Evolutionary conservation across 1,140 invertebrate genomes (phyloP).

Genomic region (Gonatopus flavifemur): DNA sequence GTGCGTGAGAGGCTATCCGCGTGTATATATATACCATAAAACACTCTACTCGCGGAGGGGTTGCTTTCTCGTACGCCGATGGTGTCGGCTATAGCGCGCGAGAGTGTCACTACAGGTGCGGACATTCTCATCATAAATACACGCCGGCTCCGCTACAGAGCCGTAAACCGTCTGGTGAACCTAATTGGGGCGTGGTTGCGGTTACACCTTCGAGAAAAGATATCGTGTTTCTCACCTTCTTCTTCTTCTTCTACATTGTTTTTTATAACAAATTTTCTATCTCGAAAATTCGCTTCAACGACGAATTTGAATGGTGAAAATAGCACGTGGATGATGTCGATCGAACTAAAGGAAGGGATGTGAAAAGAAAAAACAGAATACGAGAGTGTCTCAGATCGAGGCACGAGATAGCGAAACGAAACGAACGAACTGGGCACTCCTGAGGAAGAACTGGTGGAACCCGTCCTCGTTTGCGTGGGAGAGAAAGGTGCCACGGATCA

Average conservation of each 20-base stretch:
- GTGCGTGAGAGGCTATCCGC: conserved; percentile 46
- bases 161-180: conserved; percentile 36
- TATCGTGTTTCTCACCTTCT: conserved; percentile 15
- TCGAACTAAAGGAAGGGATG: conserved; percentile 2
- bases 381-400: conserved; percentile 2
- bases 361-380: conserved; percentile 1
- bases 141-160: conserved; percentile 27
- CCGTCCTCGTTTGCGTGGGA: conserved; percentile 12
- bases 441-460: conserved; percentile 3
- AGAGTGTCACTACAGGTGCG: conserved; percentile 55
- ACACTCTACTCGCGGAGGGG: conserved; percentile 36
- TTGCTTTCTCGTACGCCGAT: conserved; percentile 34
- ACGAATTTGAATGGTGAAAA: no score
- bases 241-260: neutral
- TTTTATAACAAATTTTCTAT: no score
- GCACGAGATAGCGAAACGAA: no score
- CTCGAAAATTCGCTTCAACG: no score
- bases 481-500: conserved; percentile 13
- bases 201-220: conserved; percentile 43
- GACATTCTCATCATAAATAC: conserved; percentile 57
- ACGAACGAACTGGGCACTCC: neutral
- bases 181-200: conserved; percentile 54
- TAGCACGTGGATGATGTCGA: neutral
- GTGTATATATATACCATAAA: conserved; percentile 50
- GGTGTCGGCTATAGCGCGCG: no score